Percentiles rank a stretch among this genome's conserved stretches.
Conservation (phyloP, 2,797 vertebrate genomes). For the Garrulus glandarius region DNA sequence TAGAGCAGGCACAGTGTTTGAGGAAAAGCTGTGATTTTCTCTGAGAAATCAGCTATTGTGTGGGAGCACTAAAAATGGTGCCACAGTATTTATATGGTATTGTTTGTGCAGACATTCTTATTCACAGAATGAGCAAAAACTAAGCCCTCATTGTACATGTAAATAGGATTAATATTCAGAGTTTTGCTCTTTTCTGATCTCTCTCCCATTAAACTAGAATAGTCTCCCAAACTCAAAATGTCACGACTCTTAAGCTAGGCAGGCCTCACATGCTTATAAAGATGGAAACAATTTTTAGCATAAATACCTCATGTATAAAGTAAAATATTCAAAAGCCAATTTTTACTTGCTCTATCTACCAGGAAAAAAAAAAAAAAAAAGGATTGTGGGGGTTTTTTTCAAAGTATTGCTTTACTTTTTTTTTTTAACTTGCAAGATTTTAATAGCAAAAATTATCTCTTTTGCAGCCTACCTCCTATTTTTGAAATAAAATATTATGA, state of each 20-base stretch:
- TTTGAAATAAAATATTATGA: background rate
- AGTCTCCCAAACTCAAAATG: background rate
- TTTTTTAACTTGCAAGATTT: background rate
- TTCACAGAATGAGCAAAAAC: background rate
- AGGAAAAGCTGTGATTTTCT: slow-evolving; percentile 38
- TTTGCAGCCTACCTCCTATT: background rate
- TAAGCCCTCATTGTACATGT: background rate
- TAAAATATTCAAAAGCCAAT: background rate
- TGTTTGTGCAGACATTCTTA: background rate
- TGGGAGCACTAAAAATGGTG: background rate
- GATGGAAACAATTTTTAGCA: background rate
- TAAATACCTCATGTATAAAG: background rate
- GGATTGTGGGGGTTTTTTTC: fast-evolving
- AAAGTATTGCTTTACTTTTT: background rate
- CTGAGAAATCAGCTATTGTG: background rate
- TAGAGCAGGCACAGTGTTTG: background rate
- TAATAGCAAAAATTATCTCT: background rate
- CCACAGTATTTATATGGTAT: background rate
- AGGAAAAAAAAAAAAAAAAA: background rate
- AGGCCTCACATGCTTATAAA: background rate
- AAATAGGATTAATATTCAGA: background rate
- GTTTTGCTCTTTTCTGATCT: background rate
- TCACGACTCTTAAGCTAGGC: background rate
- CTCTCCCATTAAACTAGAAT: background rate
- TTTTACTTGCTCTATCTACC: background rate